A percentile compares a stretch with the other conserved stretches of the same genome.
Conservation (phyloP, 1,140 invertebrate genomes). For the Drosophila neocordata region DNA sequence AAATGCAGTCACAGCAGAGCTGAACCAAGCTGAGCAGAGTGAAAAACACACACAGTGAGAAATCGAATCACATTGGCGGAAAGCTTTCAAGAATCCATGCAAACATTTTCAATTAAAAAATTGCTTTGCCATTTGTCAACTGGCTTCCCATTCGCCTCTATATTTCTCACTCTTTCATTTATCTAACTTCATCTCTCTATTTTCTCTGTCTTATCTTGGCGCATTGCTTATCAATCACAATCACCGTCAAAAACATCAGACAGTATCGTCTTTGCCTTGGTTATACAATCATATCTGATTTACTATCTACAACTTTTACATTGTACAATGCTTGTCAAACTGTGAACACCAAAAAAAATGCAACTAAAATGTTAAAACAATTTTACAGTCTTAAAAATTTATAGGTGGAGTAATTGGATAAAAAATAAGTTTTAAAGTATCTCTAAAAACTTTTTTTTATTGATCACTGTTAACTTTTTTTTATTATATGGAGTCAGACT, state of each 20-base stretch:
- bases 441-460: no score
- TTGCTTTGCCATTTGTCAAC: slow-evolving; percentile 74
- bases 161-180: slow-evolving; percentile 7
- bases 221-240: slow-evolving; percentile 78
- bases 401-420: no score
- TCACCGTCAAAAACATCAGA: slow-evolving; percentile 66
- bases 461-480: no score
- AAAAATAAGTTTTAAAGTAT: no score
- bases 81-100: slow-evolving; percentile 65
- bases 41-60: slow-evolving; percentile 12
- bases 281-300: slow-evolving; percentile 59
- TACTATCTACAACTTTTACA: slow-evolving; percentile 1
- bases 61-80: slow-evolving; percentile 58
- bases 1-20: slow-evolving; percentile 66
- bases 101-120: slow-evolving; percentile 80
- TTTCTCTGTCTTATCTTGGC: slow-evolving; percentile 34
- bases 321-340: slow-evolving; percentile 43
- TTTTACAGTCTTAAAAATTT: no score
- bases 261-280: slow-evolving; percentile 53
- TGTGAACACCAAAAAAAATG: not conserved
- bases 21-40: not conserved
- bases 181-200: slow-evolving; percentile 6
- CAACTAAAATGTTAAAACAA: no score
- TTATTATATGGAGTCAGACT: no score
- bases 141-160: not conserved